phyloP scores from a whole-genome alignment of 2,888 invertebrate species.

The Congeria kusceri region DNA sequence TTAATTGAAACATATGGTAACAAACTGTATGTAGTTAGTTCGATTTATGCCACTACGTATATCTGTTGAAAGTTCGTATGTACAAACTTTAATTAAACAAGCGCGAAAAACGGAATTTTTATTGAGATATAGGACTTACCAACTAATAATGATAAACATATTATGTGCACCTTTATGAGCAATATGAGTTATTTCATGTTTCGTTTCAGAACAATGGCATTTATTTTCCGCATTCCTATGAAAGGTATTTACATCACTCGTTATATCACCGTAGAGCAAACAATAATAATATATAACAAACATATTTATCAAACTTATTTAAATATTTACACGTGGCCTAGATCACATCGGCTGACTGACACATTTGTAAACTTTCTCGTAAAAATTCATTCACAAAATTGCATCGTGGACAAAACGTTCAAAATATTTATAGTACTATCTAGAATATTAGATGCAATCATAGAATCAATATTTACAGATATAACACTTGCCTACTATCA shows the following conservation, averaged over 20 bases:
- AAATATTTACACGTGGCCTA: conserved; percentile 33
- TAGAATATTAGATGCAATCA: conserved; percentile 53
- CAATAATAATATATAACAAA: conserved; percentile 36
- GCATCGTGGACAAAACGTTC: conserved; percentile 56
- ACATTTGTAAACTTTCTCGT: neutral
- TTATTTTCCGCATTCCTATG: neutral
- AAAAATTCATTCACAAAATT: conserved; percentile 60
- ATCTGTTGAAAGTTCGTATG: too few species aligned
- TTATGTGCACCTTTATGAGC: too few species aligned
- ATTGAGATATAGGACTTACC: too few species aligned
- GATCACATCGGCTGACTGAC: too few species aligned
- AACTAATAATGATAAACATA: too few species aligned
- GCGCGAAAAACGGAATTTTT: too few species aligned
- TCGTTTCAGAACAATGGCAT: too few species aligned
- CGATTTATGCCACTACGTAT: too few species aligned
- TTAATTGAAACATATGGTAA: too few species aligned
- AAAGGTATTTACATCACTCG: neutral
- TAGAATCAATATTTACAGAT: conserved; percentile 60
- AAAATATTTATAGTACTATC: conserved; percentile 52
- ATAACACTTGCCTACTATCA: conserved; percentile 34
- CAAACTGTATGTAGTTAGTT: too few species aligned
- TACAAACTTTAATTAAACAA: too few species aligned
- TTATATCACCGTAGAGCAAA: conserved; percentile 27
- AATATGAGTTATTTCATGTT: too few species aligned
- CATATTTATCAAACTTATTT: conserved; percentile 36